Conservation (phyloP, 2,888 invertebrate species). For the Galeopsomyia nigrocyanea region DNA sequence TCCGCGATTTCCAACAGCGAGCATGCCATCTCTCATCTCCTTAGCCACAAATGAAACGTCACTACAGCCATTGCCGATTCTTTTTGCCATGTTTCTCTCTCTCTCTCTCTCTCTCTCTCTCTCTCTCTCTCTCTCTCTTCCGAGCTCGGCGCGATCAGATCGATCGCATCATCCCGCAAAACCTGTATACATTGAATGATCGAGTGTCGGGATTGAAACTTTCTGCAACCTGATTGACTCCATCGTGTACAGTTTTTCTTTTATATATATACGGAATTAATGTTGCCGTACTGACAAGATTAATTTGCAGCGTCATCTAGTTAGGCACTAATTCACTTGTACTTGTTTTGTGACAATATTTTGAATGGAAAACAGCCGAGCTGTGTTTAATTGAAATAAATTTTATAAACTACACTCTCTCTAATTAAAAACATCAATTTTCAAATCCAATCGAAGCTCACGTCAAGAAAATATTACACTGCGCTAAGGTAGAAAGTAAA, state of each 20-base stretch:
- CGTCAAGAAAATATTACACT: background rate
- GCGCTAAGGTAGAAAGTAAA: background rate
- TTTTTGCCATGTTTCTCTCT: constrained; percentile 30
- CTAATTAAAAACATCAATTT: no score
- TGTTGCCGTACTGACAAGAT: no score
- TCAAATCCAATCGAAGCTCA: background rate
- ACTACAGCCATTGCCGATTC: constrained; percentile 25
- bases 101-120: background rate
- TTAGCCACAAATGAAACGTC: constrained; percentile 37
- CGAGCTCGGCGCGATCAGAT: constrained; percentile 32
- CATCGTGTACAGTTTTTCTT: no score
- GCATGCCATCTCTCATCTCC: constrained; percentile 55
- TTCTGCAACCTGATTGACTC: no score
- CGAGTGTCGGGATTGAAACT: constrained; percentile 35
- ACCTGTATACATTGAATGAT: constrained; percentile 18
- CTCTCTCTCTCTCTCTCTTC: constrained; percentile 8
- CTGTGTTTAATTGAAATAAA: no score
- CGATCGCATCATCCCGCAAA: constrained; percentile 25
- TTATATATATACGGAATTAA: no score
- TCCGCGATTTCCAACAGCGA: constrained; percentile 51
- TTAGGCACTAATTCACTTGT: no score
- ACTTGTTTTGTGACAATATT: no score
- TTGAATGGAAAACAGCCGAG: no score
- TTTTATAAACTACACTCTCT: no score
- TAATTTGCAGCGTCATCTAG: no score